A percentile compares a stretch with the other conserved stretches of the same genome.
Conservation (phyloP, 2,888 invertebrate genomes). For the Heliconius ismenius region DNA sequence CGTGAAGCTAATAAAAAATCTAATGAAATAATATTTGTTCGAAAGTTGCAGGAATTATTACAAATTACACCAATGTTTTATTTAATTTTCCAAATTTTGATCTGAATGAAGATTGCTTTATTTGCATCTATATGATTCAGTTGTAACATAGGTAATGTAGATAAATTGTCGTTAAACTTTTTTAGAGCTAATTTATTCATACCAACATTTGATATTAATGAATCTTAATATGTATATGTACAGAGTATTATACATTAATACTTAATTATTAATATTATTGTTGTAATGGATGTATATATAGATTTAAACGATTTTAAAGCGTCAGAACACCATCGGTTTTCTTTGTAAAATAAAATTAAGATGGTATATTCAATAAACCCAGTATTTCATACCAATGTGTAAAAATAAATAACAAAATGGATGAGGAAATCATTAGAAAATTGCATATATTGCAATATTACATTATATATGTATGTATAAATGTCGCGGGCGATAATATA, state of each 20-base stretch:
- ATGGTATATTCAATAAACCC: constrained; percentile 46
- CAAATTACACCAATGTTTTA: no score
- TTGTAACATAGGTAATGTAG: constrained; percentile 50
- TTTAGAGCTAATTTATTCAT: constrained; percentile 52
- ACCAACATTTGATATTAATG: constrained; percentile 44
- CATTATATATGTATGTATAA: constrained; percentile 1
- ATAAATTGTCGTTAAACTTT: constrained; percentile 52
- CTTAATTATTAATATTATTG: constrained; percentile 47
- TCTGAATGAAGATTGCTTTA: neutral
- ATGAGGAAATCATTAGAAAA: constrained; percentile 19
- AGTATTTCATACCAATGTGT: constrained; percentile 45
- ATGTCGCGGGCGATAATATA: constrained; percentile 41
- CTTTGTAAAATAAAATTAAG: constrained; percentile 37
- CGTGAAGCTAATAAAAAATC: no score
- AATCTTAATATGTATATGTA: constrained; percentile 50
- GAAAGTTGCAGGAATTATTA: no score
- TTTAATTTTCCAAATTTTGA: neutral
- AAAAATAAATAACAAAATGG: constrained; percentile 18
- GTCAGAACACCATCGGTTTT: constrained; percentile 52
- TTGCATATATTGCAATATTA: constrained; percentile 29
- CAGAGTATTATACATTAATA: constrained; percentile 56
- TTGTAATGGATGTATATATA: constrained; percentile 59
- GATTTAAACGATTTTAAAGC: constrained; percentile 46
- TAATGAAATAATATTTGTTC: no score
- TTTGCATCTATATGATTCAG: neutral